phyloP scores from a whole-genome alignment of 2,888 invertebrate species.

The Lithophane ornitopus region DNA sequence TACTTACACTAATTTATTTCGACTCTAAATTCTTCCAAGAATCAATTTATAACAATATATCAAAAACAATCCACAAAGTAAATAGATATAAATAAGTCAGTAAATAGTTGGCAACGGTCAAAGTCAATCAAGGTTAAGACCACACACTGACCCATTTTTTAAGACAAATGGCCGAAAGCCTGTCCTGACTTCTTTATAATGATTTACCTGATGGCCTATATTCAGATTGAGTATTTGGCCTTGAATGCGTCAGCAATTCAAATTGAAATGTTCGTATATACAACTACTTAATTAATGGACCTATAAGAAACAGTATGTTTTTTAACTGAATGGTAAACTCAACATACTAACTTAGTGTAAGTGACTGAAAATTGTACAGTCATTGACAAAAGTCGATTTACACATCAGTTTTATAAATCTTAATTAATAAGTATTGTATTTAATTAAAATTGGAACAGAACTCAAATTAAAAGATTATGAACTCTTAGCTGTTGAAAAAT shows the following conservation, averaged over 20 bases:
- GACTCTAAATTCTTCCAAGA: constrained; percentile 11
- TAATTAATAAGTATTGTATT: too few species aligned
- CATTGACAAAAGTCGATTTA: too few species aligned
- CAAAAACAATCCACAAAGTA: constrained; percentile 34
- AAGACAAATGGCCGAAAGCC: constrained; percentile 38
- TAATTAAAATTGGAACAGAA: too few species aligned
- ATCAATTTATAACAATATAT: neutral
- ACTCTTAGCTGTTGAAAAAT: too few species aligned
- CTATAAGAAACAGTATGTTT: neutral
- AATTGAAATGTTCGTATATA: neutral
- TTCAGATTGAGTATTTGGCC: neutral
- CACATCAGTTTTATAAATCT: too few species aligned
- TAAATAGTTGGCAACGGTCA: constrained; percentile 46
- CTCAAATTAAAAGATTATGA: too few species aligned
- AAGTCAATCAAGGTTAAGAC: constrained; percentile 28
- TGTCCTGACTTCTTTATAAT: constrained; percentile 17
- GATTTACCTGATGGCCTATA: constrained; percentile 48
- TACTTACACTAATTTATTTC: constrained; percentile 2
- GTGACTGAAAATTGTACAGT: too few species aligned
- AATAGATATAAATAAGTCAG: constrained; percentile 16
- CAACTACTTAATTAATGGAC: neutral
- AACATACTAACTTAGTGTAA: too few species aligned
- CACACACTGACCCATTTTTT: constrained; percentile 47
- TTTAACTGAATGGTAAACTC: neutral
- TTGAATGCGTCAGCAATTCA: neutral